A percentile compares a stretch with the other conserved stretches of the same genome.
Evolutionary conservation across 2,888 invertebrate species (phyloP).

Genomic region (Oscheius sp.): DNA sequence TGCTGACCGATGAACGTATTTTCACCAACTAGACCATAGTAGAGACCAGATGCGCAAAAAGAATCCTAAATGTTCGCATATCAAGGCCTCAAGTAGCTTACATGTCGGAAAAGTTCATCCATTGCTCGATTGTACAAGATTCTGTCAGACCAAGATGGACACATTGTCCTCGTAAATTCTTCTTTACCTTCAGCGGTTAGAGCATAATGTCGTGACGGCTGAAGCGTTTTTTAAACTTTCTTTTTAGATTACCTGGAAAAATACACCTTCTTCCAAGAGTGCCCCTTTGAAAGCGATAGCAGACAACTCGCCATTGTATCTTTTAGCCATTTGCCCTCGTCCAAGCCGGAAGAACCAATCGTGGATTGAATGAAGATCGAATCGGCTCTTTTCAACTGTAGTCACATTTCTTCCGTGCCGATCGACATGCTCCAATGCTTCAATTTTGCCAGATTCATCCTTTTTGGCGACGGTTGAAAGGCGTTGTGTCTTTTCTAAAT

Average conservation of each 20-base stretch:
- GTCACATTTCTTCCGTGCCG: constrained; percentile 53
- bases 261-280: constrained; percentile 53
- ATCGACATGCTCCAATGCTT: constrained; percentile 56
- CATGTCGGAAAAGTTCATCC: constrained; percentile 58
- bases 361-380: constrained; percentile 59
- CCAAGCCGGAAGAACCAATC: constrained; percentile 62
- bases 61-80: constrained; percentile 51
- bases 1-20: constrained; percentile 52
- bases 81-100: constrained; percentile 25
- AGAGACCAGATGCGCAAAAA: constrained; percentile 59
- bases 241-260: constrained; percentile 47
- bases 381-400: constrained; percentile 54
- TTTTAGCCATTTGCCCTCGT: constrained; percentile 58
- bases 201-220: constrained; percentile 58
- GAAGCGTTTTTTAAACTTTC: constrained; percentile 3
- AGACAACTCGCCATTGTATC: constrained; percentile 58
- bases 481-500: constrained; percentile 50
- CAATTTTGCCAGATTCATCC: constrained; percentile 47
- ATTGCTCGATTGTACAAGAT: constrained; percentile 54
- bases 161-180: constrained; percentile 52
- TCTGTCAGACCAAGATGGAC: constrained; percentile 59
- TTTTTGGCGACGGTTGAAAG: constrained; percentile 49
- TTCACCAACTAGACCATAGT: constrained; percentile 61
- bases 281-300: constrained; percentile 49
- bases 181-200: constrained; percentile 48